These are phyloP conservation scores for Eulemur macaco DNA, from an alignment of 2,113 vertebrate species.

Conservation along the genomic window DNA sequence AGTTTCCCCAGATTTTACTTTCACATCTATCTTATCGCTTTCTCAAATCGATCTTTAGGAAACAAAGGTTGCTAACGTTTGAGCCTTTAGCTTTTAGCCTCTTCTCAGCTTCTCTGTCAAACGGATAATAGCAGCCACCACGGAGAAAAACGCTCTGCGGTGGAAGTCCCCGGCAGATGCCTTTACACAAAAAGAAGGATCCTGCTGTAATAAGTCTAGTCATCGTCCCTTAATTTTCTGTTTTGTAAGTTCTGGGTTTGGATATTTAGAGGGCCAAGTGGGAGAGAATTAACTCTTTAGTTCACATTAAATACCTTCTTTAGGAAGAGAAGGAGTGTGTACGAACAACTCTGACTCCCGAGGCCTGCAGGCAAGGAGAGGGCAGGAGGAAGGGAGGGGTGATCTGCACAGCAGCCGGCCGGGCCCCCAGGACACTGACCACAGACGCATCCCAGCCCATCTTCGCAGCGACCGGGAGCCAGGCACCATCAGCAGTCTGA, in stretches of 20 bases:
- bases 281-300: neutral
- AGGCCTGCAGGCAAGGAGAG: neutral
- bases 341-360: neutral
- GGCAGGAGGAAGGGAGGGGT: neutral
- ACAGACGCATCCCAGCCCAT: neutral
- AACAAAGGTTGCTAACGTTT: neutral
- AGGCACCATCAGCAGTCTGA: neutral
- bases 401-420: rapidly evolving
- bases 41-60: neutral
- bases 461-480: neutral
- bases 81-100: neutral
- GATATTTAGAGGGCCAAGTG: neutral
- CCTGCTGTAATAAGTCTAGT: neutral
- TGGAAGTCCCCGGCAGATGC: neutral
- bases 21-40: neutral
- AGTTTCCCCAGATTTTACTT: neutral
- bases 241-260: slow-evolving; percentile 29
- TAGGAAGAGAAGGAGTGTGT: neutral
- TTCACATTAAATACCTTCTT: neutral
- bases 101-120: neutral
- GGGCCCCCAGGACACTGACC: neutral
- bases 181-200: neutral
- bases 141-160: neutral
- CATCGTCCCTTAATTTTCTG: neutral
- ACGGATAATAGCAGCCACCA: neutral